These are phyloP conservation scores for Leptosomus discolor DNA, from an alignment of 2,113 vertebrate species.

Conservation along the genomic window DNA sequence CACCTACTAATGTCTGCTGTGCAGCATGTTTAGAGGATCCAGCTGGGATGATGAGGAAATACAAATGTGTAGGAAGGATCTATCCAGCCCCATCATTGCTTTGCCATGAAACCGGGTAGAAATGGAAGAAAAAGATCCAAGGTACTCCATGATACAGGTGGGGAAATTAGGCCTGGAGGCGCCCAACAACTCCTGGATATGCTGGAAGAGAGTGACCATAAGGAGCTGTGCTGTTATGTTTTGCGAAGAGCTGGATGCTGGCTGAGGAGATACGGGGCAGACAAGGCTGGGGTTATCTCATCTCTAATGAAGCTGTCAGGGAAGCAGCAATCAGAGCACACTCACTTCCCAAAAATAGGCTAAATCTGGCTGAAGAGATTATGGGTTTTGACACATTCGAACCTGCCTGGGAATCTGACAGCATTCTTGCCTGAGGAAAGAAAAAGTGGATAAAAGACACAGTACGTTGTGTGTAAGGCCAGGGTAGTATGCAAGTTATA, in stretches of 20 bases:
- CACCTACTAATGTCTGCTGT: neutral
- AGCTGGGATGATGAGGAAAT: neutral
- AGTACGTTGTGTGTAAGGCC: neutral
- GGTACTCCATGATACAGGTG: neutral
- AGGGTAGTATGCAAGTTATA: neutral
- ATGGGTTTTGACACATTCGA: slow-evolving; percentile 35
- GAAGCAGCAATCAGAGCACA: neutral
- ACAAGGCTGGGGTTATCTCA: neutral
- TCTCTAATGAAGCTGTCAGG: slow-evolving; percentile 47
- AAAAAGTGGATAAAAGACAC: neutral
- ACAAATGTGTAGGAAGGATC: neutral
- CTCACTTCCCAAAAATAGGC: neutral
- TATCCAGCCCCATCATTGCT: neutral
- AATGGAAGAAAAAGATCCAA: neutral
- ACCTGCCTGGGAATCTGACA: slow-evolving; percentile 36
- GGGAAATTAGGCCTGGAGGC: neutral
- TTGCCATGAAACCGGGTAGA: neutral
- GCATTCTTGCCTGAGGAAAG: neutral
- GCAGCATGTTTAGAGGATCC: neutral
- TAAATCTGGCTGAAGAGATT: slow-evolving; percentile 41
- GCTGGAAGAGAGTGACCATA: neutral
- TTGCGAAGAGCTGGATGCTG: neutral
- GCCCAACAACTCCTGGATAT: neutral
- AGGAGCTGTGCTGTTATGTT: neutral
- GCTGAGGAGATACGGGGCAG: neutral